Evolutionary conservation across 2,888 invertebrate genomes (phyloP), one percentile per base, ranked within the genome.

Genomic region (Teleogryllus oceanicus): DNA sequence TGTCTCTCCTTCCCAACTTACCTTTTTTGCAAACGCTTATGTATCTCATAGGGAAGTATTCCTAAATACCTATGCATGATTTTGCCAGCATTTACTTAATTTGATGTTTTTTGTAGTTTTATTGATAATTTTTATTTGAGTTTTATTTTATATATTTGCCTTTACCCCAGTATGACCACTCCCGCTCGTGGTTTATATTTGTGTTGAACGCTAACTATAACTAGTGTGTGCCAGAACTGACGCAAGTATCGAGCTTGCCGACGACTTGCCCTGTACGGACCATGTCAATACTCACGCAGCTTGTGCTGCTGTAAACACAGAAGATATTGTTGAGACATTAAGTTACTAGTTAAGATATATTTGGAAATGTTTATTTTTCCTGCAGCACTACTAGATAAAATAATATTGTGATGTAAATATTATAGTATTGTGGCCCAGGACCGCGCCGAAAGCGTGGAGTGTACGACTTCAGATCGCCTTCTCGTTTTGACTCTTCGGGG

Each of bases 111-210:
- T 79, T 24, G 37, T 79, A 79, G 37, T 51, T 77, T 76, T 77
- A 76, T 79, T 77, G 77, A 79, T 21, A 77, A 74, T 77, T 62
- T 76, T 79, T 50, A 50, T 49, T 76, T 79, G 49, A 24, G 50
- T 77, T 77, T 77, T 77, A 49, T 77, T 49, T 77, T 49, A 77
- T 49, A 24, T 77, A 24, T 77, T 62, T 62, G 62, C n/a, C 62
- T 62, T 62, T 13, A 62, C n/a, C n/a, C 16, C 62, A 18, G 16
- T 18, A 62, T 62, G 5, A 62, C 62, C 62, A 62, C 62, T 62
- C 62, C 37, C 62, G 62, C n/a, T 18, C 8, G 62, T 62, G 62
- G 62, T 62, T 13, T 62, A n/a, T 62, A n/a, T 62, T 62, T 62
- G 62, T 18, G 16, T 62, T 62, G n/a, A 62, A 62, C n/a, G 62